Percentiles rank a stretch among this genome's conserved stretches.
Evolutionary conservation across 2,113 vertebrate genomes (phyloP).

Genomic region (Cacatua alba): DNA sequence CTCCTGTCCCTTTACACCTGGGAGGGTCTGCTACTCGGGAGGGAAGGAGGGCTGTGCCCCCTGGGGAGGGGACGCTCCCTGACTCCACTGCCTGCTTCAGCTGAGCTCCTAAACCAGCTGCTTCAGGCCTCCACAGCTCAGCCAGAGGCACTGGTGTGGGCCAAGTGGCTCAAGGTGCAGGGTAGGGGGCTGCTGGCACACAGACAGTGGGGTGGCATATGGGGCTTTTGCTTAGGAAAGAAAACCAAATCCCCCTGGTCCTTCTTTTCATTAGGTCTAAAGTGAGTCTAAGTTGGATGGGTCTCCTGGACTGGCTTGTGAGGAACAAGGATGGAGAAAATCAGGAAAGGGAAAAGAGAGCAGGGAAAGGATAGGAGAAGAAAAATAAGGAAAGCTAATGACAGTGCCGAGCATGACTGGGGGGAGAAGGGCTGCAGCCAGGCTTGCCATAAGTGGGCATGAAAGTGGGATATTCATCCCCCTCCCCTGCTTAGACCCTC

Average conservation of each 20-base stretch:
- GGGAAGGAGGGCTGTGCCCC: not conserved
- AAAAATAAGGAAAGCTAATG: not conserved
- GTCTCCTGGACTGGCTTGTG: not conserved
- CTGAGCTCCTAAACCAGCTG: not conserved
- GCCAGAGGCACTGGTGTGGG: not conserved
- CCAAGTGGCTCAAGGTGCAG: accelerated
- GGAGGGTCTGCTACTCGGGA: not conserved
- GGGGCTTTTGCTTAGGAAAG: not conserved
- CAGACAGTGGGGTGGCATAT: not conserved
- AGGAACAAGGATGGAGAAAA: not conserved
- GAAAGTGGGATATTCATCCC: not conserved
- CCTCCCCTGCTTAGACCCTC: not conserved
- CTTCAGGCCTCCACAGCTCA: not conserved
- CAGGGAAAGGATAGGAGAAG: not conserved
- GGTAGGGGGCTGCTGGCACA: not conserved
- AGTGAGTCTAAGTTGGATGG: not conserved
- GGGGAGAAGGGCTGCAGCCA: not conserved
- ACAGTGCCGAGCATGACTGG: not conserved
- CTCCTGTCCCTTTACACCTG: not conserved
- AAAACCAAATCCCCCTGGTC: not conserved
- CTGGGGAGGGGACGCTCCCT: accelerated
- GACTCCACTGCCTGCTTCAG: not conserved
- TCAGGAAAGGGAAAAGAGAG: not conserved
- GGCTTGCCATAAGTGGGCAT: not conserved
- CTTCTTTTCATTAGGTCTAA: not conserved